Percentiles rank a stretch among this genome's conserved stretches.
phyloP scores from a whole-genome alignment of 2,113 vertebrate genomes.

The Scophthalmus maximus region DNA sequence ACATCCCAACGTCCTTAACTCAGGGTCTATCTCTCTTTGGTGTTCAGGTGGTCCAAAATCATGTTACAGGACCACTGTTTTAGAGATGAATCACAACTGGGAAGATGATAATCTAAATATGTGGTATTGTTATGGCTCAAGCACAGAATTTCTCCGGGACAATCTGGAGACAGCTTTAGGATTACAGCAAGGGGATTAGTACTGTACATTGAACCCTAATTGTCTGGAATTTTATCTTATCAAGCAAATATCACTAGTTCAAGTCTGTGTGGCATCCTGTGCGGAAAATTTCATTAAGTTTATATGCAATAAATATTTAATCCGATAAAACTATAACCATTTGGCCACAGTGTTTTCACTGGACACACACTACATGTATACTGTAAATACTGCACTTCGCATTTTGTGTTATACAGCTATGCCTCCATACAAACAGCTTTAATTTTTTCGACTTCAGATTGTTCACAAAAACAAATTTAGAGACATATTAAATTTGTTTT shows the following conservation, averaged over 20 bases:
- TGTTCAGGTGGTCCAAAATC: background rate
- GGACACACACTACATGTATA: background rate
- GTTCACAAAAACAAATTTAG: background rate
- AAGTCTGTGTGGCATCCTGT: conserved; percentile 5
- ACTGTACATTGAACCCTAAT: conserved; percentile 29
- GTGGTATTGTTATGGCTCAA: conserved; percentile 56
- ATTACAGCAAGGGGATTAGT: conserved; percentile 57
- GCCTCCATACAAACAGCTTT: background rate
- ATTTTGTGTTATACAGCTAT: background rate
- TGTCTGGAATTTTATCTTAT: conserved; percentile 63
- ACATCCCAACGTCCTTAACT: background rate
- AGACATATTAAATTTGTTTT: too few species aligned
- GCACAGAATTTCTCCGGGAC: conserved; percentile 30
- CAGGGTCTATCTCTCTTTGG: background rate
- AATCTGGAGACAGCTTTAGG: conserved; percentile 61
- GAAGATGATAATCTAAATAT: conserved; percentile 12
- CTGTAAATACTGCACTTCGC: background rate
- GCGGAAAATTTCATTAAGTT: conserved; percentile 27
- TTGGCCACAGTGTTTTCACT: background rate
- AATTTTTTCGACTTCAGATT: background rate
- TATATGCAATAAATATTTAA: conserved; percentile 20
- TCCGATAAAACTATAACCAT: conserved; percentile 14
- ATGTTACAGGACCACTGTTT: background rate
- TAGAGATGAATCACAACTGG: background rate
- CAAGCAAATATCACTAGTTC: conserved; percentile 34